Evolutionary conservation across 2,113 vertebrate genomes (phyloP).

Genomic region (Strix uralensis): DNA sequence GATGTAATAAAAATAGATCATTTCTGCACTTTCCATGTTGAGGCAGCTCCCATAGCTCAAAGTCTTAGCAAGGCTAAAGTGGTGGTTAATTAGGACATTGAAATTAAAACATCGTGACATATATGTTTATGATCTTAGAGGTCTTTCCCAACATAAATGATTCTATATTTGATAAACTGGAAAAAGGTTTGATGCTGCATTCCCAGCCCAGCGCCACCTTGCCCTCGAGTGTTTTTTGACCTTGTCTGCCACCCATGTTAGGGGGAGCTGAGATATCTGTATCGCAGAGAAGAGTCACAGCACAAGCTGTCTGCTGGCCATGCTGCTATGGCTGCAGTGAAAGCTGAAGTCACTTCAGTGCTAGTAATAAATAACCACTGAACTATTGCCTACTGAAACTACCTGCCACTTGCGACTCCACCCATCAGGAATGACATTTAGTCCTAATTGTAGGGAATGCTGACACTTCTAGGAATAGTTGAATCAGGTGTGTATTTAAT

Average conservation of each 20-base stretch:
- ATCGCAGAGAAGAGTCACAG: rapidly evolving
- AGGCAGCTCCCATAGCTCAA: rapidly evolving
- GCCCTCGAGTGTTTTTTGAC: neutral
- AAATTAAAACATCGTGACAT: neutral
- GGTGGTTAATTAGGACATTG: neutral
- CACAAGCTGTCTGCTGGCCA: neutral
- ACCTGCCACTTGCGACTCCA: rapidly evolving
- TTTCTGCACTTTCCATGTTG: neutral
- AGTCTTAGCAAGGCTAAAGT: neutral
- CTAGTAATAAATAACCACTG: neutral
- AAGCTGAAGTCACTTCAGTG: neutral
- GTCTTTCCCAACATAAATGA: neutral
- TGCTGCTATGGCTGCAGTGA: neutral
- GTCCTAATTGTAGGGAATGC: neutral
- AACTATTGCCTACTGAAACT: neutral
- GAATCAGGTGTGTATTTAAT: neutral
- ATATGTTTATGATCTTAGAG: neutral
- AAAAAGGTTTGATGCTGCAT: neutral
- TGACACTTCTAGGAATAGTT: rapidly evolving
- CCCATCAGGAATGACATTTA: neutral
- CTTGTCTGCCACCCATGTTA: rapidly evolving
- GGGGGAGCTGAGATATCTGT: rapidly evolving
- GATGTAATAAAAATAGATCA: neutral
- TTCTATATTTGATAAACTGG: neutral
- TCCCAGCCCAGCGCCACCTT: neutral